Percentiles rank a stretch among this genome's conserved stretches.
Conservation (phyloP, 2,888 invertebrate species). For the Limnephilus marmoratus region DNA sequence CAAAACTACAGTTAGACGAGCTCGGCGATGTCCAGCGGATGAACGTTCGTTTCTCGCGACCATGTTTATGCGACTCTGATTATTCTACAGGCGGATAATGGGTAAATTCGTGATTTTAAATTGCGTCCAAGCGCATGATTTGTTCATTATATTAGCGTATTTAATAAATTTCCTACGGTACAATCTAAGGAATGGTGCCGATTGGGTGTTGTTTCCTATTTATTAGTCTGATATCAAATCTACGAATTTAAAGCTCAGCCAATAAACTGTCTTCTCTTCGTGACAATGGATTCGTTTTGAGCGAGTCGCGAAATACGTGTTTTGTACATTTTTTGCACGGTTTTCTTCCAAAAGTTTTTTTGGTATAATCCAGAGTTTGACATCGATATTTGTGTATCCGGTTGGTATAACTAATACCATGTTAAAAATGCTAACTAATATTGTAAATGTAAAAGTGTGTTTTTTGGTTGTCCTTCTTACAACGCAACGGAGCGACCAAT, state of each 20-base stretch:
- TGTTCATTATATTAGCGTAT: constrained; percentile 15
- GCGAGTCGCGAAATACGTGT: background rate
- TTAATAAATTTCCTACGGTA: constrained; percentile 16
- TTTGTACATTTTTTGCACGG: background rate
- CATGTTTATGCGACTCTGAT: constrained; percentile 16
- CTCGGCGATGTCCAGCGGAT: background rate
- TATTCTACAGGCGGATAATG: constrained; percentile 18
- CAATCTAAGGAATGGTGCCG: constrained; percentile 5
- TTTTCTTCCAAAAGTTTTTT: background rate
- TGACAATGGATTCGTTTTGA: constrained; percentile 7
- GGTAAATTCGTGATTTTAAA: constrained; percentile 31
- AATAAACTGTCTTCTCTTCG: constrained; percentile 8
- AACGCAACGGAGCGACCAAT: too few relatives aligned
- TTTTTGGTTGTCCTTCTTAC: too few relatives aligned
- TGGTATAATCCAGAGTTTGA: background rate
- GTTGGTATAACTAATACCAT: background rate
- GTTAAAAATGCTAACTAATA: background rate
- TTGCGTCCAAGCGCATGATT: constrained; percentile 6
- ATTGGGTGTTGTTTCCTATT: constrained; percentile 20
- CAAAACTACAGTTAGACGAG: constrained; percentile 7
- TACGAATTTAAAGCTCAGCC: background rate
- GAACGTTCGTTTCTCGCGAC: background rate
- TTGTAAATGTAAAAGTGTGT: too few relatives aligned
- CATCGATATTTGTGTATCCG: background rate
- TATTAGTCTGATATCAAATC: background rate